Conservation (phyloP, 2,888 invertebrate species). For the Papilio gigon region DNA sequence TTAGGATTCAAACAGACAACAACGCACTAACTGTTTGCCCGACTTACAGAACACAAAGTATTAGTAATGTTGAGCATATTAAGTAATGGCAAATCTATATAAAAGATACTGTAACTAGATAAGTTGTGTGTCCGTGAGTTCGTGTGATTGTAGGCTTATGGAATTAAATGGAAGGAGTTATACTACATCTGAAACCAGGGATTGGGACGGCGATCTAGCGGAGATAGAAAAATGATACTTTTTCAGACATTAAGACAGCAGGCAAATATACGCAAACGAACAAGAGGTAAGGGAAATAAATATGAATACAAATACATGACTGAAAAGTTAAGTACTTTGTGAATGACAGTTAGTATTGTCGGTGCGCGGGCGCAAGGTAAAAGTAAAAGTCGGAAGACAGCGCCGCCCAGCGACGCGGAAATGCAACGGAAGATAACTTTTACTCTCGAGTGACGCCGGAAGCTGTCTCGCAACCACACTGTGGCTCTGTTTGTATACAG, state of each 20-base stretch:
- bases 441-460: slow-evolving; percentile 62
- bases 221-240: background rate
- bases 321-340: background rate
- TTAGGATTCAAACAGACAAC: background rate
- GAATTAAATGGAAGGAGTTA: too few relatives aligned
- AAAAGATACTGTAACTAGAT: background rate
- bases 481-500: slow-evolving; percentile 36
- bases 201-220: too few relatives aligned
- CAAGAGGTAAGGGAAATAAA: background rate
- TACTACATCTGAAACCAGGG: too few relatives aligned
- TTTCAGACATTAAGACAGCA: too few relatives aligned
- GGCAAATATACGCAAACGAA: background rate
- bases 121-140: too few relatives aligned
- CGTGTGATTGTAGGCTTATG: too few relatives aligned
- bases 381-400: slow-evolving; percentile 76
- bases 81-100: background rate
- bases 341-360: background rate
- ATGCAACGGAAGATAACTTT: slow-evolving; percentile 72
- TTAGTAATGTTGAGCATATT: background rate
- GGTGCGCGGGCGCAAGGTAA: slow-evolving; percentile 50
- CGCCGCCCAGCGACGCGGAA: slow-evolving; percentile 58
- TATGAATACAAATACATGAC: background rate
- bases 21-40: background rate
- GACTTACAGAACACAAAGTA: background rate
- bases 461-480: slow-evolving; percentile 46